Base-by-base conservation (phyloP, 1,140 invertebrate genomes). In the Agraylea sexmaculata region DNA sequence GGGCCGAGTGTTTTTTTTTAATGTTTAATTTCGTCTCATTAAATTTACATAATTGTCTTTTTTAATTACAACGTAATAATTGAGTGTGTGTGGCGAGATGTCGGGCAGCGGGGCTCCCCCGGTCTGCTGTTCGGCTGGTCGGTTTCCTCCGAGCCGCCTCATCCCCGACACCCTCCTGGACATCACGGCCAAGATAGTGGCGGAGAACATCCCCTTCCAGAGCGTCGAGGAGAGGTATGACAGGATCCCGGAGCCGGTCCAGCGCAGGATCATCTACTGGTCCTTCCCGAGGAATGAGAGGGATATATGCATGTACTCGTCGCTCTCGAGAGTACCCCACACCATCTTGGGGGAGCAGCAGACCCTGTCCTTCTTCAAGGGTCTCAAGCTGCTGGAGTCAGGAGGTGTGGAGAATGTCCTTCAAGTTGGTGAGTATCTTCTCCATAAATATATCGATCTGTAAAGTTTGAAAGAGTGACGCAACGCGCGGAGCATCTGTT, bases 281-380 rank as follows among this genome's bases (percentile, higher is more conserved):
- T 86, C 84, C 38, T 88, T 88, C 62, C 86, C 85, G 43, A 64
- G 85, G 50, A 80, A 87, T 62, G 84, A 88, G 62, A 68, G 77
- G 52, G 83, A 87, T 66, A 87, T 88, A 58, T 84, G 80, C 60
- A 87, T 88, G 82, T 88, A 89, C 64, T 86, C 82, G 40, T 87
- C 83, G 47, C 72, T 87, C 59, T 75, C 80, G 57, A 69, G 73
- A 42, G 69, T 69, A 61, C 66, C 66, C 33, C 58, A 65, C 51
- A 59, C 67, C 60, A 40, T 51, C 33, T 13, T 23, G 28, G 37
- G 33, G 36, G 81, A 85, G 62, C 75, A 76, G 54, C 77, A 80
- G 56, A 84, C 79, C 69, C 68, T 87, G 49, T 82, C 83, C 51
- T 87, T 87, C 66, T 81, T 84, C 66, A 79, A 81, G 62, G 85